Conservation (phyloP, 1,140 invertebrate species). For the Bicyclus anynana region DNA sequence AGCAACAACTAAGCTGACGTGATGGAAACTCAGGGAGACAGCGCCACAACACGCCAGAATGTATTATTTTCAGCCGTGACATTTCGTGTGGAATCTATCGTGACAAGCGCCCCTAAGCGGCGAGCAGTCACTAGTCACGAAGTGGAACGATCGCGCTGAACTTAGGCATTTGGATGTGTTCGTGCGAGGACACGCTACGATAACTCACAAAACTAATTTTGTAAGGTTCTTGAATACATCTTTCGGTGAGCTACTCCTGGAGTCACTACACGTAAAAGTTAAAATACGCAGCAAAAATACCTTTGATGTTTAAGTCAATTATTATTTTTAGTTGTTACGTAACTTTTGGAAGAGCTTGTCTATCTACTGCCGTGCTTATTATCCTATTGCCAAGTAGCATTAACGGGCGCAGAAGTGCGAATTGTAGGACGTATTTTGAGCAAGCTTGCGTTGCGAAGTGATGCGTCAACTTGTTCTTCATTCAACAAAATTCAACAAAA, state of each 20-base stretch:
- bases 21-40: conserved; percentile 13
- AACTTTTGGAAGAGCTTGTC: no score
- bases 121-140: conserved; percentile 14
- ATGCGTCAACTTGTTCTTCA: no score
- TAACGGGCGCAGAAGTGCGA: no score
- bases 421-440: no score
- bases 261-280: no score
- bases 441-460: no score
- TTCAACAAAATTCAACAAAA: no score
- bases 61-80: conserved; percentile 20
- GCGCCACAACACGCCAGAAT: conserved; percentile 5
- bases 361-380: no score
- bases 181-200: background rate
- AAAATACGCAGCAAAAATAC: no score
- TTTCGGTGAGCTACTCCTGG: background rate
- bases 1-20: background rate
- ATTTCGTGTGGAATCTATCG: conserved; percentile 24
- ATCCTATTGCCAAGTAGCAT: no score
- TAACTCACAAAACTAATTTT: background rate
- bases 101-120: conserved; percentile 22
- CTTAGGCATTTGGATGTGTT: conserved; percentile 17
- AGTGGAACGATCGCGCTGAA: conserved; percentile 13
- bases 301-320: no score
- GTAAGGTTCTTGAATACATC: background rate
- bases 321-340: no score